phyloP scores from a whole-genome alignment of 2,113 vertebrate species.

The Tricholaema leucomelas region DNA sequence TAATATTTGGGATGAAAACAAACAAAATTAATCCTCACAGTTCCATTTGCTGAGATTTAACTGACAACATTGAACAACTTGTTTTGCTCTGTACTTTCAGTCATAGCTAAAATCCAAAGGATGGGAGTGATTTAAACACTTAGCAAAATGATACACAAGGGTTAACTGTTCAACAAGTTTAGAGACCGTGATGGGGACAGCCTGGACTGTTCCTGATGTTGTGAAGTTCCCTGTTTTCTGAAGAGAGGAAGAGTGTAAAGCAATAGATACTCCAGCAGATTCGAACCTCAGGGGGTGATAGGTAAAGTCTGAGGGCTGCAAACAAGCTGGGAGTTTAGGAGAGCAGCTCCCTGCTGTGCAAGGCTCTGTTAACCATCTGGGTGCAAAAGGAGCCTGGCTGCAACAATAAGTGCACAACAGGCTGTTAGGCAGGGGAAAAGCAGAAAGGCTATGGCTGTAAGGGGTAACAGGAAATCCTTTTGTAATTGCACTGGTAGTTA shows the following conservation, averaged over 20 bases:
- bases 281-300: neutral
- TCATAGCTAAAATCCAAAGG: neutral
- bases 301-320: neutral
- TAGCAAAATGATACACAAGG: neutral
- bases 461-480: conserved; percentile 30
- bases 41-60: neutral
- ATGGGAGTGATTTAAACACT: neutral
- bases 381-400: neutral
- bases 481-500: neutral
- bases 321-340: neutral
- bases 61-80: neutral
- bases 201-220: neutral
- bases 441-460: neutral
- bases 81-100: neutral
- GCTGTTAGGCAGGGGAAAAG: neutral
- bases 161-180: neutral
- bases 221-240: neutral
- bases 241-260: neutral
- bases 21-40: neutral
- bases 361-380: neutral
- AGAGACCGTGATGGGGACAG: neutral
- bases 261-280: neutral
- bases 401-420: neutral
- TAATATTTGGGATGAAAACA: neutral
- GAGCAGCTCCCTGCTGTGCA: neutral